These are phyloP conservation scores for Phytoseiulus persimilis DNA, from an alignment of 2,888 invertebrate species.

Conservation along the genomic window DNA sequence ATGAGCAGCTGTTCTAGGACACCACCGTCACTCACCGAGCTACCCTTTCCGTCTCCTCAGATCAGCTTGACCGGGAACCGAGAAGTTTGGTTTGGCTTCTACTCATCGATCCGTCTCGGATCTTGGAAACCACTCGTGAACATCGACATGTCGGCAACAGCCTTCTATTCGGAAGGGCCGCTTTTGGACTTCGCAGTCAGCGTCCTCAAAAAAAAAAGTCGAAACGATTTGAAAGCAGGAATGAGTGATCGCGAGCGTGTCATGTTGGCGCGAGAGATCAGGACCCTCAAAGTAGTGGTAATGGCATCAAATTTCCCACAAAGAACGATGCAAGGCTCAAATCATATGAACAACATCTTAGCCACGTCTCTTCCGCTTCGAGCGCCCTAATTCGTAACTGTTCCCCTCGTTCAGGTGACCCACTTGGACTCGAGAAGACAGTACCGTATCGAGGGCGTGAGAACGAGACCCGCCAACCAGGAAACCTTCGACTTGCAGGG, in stretches of 20 bases:
- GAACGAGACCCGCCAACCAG: background rate
- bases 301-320: too few relatives aligned
- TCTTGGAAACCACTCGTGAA: slow-evolving; percentile 44
- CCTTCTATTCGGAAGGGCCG: slow-evolving; percentile 42
- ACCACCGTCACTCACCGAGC: too few relatives aligned
- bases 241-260: background rate
- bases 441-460: background rate
- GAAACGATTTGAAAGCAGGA: background rate
- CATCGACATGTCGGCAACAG: slow-evolving; percentile 43
- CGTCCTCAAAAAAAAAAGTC: background rate
- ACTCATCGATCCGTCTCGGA: slow-evolving; percentile 43
- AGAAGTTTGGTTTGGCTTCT: slow-evolving; percentile 45
- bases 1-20: background rate
- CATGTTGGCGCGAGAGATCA: background rate
- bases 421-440: background rate
- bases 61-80: slow-evolving; percentile 42
- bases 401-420: background rate
- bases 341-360: too few relatives aligned
- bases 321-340: too few relatives aligned
- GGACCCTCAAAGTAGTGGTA: background rate
- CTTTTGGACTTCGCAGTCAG: slow-evolving; percentile 41
- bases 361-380: too few relatives aligned
- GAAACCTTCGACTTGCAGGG: background rate
- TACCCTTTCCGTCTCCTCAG: background rate
- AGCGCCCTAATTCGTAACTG: too few relatives aligned